A percentile compares a stretch with the other conserved stretches of the same genome.
phyloP scores from a whole-genome alignment of 1,140 invertebrate genomes.

The Sinonovacula constricta region DNA sequence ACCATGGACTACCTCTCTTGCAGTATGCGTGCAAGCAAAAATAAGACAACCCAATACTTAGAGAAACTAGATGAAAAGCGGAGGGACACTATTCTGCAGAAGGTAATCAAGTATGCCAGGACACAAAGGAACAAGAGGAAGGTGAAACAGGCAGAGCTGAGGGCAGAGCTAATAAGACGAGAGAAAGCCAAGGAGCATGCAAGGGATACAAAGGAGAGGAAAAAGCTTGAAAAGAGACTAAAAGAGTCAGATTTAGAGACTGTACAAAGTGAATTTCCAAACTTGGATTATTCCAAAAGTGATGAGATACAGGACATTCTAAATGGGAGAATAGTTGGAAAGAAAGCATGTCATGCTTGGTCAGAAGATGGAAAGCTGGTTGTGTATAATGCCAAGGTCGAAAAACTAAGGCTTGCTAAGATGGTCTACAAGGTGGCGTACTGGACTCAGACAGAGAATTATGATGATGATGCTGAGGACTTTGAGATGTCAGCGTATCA shows the following conservation, averaged over 20 bases:
- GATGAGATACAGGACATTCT: neutral
- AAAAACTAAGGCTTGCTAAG: neutral
- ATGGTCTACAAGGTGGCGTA: neutral
- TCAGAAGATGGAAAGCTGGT: neutral
- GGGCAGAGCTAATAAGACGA: neutral
- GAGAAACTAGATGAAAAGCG: conserved; percentile 3
- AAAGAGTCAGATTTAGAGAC: neutral
- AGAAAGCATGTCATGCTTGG: neutral
- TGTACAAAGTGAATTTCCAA: neutral
- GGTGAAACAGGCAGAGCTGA: neutral
- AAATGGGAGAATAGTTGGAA: neutral
- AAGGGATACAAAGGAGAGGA: neutral
- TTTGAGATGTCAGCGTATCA: neutral
- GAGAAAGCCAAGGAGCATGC: neutral
- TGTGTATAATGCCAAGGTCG: too few species aligned
- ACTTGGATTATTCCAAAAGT: neutral
- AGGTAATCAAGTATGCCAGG: conserved; percentile 8
- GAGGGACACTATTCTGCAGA: conserved; percentile 6
- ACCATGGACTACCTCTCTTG: conserved; percentile 40
- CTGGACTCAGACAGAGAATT: neutral
- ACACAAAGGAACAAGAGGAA: conserved; percentile 12
- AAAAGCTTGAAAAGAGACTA: neutral
- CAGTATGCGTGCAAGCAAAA: conserved; percentile 49
- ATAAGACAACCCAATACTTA: conserved; percentile 30
- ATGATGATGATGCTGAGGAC: conserved; percentile 11